These are phyloP conservation scores for Phyllotreta cruciferae DNA, from an alignment of 2,888 invertebrate species.

Conservation along the genomic window DNA sequence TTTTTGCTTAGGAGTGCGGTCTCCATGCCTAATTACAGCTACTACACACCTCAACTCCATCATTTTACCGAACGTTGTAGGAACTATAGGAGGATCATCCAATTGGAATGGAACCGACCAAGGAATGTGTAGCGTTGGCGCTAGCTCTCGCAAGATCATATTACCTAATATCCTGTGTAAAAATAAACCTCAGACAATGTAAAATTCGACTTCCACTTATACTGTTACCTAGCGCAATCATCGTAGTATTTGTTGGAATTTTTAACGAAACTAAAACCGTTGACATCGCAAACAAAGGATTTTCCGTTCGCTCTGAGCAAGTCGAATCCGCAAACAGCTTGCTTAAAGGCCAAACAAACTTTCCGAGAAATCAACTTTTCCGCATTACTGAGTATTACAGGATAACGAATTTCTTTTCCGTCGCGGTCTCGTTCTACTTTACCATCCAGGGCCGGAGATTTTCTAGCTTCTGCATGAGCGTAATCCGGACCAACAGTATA, in stretches of 20 bases:
- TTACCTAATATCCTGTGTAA: conserved; percentile 88
- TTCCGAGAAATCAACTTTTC: conserved; percentile 98
- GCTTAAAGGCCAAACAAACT: conserved; percentile 95
- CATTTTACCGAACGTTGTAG: conserved; percentile 99
- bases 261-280: conserved; percentile 99
- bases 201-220: background rate
- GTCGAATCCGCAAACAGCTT: conserved; percentile 99
- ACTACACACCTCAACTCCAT: conserved; percentile 92
- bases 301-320: conserved; percentile 96
- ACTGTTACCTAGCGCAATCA: conserved; percentile 79
- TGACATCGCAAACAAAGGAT: conserved; percentile 99
- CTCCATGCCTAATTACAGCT: conserved; percentile 97
- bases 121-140: conserved; percentile 95
- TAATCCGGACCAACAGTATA: conserved; percentile 99
- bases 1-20: conserved; percentile 99
- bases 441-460: conserved; percentile 97
- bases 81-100: conserved; percentile 98
- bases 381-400: conserved; percentile 95
- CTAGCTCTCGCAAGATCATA: conserved; percentile 94
- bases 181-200: background rate
- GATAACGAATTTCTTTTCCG: conserved; percentile 98
- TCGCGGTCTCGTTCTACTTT: conserved; percentile 98
- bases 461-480: conserved; percentile 98
- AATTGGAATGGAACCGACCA: conserved; percentile 97
- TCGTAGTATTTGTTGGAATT: conserved; percentile 99